Evolutionary conservation across 2,113 vertebrate genomes (phyloP), one percentile per base, ranked within the genome.

Genomic region (Brachirus orientalis): DNA sequence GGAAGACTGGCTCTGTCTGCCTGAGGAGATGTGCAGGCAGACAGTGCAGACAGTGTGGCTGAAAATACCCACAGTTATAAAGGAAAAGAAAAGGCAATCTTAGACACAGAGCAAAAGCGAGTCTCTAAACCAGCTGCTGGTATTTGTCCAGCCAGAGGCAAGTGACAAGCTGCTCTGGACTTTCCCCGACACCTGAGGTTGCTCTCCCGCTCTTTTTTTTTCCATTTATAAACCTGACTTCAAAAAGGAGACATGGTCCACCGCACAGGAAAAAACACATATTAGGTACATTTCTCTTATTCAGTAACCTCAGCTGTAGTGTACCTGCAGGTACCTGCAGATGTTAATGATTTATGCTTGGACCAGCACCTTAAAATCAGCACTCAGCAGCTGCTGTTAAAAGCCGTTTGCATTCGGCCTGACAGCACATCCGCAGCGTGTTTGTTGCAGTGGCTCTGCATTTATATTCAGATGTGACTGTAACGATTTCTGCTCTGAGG

Each of bases 321-420:
- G n/a, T n/a, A 28, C 50, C 53, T 19, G 56, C 78, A 38, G 74
- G 4, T 19, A 55, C 65, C 63, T 55, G 56, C 47, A 41, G 7
- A 41, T 1, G 12, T 77, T 77, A 79, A 79, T 79, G 37, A 81
- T 85, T 81, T 8, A 72, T 77, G 75, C 57, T 77, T 4, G 2
- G 18, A 59, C 63, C 45, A 20, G 60, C 8, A 5, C 41, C 44
- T 33, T 69, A 14, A 55, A 22, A 68, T 72, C 46, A 47, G 58
- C 58, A 37, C 58, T 80, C 63, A 56, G 59, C 41, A 60, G 69
- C 59, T 8, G 47, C 45, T 36, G 28, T 62, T 69, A 58, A 47
- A 77, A 75, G 28, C 37, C 0, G 8, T 40, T 56, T 54, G 38
- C 3, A n/a, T 67, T 75, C 13, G 7, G 56, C 46, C 14, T 48